phyloP scores from a whole-genome alignment of 2,888 invertebrate genomes.

The Sesia bembeciformis region DNA sequence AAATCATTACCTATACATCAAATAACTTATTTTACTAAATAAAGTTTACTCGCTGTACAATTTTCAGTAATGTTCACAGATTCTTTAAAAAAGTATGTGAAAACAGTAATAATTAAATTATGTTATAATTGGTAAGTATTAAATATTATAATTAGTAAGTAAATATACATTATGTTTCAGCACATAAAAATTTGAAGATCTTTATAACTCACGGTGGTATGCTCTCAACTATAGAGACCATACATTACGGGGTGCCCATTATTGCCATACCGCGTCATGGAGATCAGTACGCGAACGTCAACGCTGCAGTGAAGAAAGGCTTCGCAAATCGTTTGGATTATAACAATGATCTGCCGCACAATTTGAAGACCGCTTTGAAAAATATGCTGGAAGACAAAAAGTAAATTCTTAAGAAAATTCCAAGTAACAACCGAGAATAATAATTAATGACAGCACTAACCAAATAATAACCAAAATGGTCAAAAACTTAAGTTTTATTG shows the following conservation, averaged over 20 bases:
- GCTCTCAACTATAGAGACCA: slow-evolving; percentile 10
- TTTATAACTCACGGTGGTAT: slow-evolving; percentile 12
- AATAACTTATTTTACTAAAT: too few species aligned
- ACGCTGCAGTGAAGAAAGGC: slow-evolving; percentile 4
- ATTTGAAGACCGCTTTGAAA: neutral
- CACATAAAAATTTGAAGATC: slow-evolving; percentile 10
- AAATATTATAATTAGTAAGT: too few species aligned
- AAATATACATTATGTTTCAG: slow-evolving; percentile 1
- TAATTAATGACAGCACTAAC: too few species aligned
- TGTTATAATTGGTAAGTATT: too few species aligned
- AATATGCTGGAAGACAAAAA: neutral
- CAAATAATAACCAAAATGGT: neutral
- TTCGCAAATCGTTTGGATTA: slow-evolving; percentile 4
- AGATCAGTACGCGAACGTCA: slow-evolving; percentile 10
- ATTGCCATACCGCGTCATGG: slow-evolving; percentile 8
- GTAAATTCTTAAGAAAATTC: neutral
- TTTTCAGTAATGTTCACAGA: too few species aligned
- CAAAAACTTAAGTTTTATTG: neutral
- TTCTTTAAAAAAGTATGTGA: too few species aligned
- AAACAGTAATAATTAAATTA: too few species aligned
- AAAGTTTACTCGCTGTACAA: too few species aligned
- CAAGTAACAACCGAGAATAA: too few species aligned
- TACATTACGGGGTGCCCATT: slow-evolving; percentile 12
- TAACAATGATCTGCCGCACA: neutral
- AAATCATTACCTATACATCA: too few species aligned